These are phyloP conservation scores for Ctenoplectra terminalis DNA, from an alignment of 1,140 invertebrate genomes.

Conservation along the genomic window DNA sequence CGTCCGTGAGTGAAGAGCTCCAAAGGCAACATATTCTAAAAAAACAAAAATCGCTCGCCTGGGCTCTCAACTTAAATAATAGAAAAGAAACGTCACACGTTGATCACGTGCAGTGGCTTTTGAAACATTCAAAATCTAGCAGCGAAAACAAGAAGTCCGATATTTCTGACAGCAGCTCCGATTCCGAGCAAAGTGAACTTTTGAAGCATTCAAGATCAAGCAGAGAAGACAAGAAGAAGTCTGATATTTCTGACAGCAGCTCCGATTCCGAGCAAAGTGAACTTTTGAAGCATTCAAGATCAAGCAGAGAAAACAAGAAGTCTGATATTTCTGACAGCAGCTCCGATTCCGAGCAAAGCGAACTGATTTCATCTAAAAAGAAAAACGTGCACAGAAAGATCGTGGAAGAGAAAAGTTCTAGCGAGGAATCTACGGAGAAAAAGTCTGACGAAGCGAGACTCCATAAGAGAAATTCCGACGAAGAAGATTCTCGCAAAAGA, in stretches of 20 bases:
- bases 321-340: not conserved
- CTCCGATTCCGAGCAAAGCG: not conserved
- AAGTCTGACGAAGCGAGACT: no score
- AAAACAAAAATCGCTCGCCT: no score
- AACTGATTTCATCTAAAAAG: not conserved
- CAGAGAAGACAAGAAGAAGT: not conserved
- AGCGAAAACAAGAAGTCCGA: not conserved
- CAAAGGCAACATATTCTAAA: not conserved
- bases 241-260: no score
- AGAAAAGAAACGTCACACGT: not conserved
- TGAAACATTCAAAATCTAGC: not conserved
- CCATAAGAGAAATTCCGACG: not conserved
- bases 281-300: not conserved
- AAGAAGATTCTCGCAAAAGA: not conserved
- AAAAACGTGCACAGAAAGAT: not conserved
- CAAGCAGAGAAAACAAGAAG: not conserved
- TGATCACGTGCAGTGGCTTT: not conserved
- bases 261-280: no score
- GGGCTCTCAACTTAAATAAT: no score
- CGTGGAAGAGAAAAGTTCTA: not conserved
- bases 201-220: not conserved
- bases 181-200: no score
- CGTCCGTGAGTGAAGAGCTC: not conserved
- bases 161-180: no score
- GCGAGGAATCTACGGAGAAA: not conserved